phyloP scores from a whole-genome alignment of 2,797 vertebrate genomes.

The Sebastes trivittatus region DNA sequence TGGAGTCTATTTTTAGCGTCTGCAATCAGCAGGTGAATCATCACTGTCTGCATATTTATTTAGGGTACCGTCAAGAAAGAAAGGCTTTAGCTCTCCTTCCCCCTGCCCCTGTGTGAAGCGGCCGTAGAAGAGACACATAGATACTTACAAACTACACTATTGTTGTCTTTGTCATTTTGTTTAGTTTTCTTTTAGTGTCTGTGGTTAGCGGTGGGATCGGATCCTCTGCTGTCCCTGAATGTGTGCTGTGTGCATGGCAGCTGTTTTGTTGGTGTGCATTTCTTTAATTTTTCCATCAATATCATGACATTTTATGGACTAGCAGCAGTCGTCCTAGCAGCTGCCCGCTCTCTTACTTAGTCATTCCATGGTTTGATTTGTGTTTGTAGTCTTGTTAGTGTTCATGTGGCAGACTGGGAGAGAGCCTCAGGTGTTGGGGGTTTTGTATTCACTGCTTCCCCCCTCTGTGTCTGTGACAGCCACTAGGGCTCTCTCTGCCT shows the following conservation, averaged over 20 bases:
- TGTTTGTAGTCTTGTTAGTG: constrained; percentile 52
- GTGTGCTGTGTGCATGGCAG: constrained; percentile 38
- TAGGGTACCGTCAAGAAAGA: constrained; percentile 25
- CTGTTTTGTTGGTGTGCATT: constrained; percentile 7
- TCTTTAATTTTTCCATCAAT: constrained; percentile 38
- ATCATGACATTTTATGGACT: constrained; percentile 45
- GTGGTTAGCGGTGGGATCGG: not conserved
- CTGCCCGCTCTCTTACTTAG: constrained; percentile 41
- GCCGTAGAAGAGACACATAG: constrained; percentile 29
- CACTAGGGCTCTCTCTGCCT: constrained; percentile 34
- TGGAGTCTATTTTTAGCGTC: constrained; percentile 62
- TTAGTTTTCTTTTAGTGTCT: constrained; percentile 37
- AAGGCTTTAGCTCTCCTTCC: constrained; percentile 24
- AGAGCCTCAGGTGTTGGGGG: constrained; percentile 27
- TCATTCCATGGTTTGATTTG: constrained; percentile 76
- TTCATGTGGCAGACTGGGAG: constrained; percentile 25
- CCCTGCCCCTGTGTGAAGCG: not conserved
- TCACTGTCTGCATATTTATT: constrained; percentile 55
- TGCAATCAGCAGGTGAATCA: constrained; percentile 58
- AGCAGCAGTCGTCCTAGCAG: constrained; percentile 14
- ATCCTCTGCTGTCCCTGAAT: constrained; percentile 13
- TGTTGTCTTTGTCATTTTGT: constrained; percentile 52
- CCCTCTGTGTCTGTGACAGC: not conserved
- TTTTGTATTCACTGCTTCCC: constrained; percentile 11
- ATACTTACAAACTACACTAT: constrained; percentile 42